phyloP scores from a whole-genome alignment of 2,113 vertebrate genomes.

The Ivindomyrus marchei region DNA sequence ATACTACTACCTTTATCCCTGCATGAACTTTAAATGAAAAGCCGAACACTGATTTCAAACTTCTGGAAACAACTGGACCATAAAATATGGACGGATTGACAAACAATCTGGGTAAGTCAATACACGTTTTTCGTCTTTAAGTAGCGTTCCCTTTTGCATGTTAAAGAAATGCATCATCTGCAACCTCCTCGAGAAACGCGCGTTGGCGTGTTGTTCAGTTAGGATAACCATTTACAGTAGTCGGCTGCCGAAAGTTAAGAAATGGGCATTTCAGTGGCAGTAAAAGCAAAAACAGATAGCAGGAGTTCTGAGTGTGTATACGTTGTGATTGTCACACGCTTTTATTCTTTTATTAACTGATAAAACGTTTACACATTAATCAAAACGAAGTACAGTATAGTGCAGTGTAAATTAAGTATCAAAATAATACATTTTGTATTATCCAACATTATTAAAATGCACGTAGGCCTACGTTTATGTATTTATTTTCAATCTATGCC shows the following conservation, averaged over 20 bases:
- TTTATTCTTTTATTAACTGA: neutral
- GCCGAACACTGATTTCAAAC: neutral
- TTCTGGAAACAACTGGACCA: neutral
- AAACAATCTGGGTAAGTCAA: conserved; percentile 58
- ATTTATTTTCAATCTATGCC: neutral
- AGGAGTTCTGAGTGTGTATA: neutral
- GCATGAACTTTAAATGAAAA: neutral
- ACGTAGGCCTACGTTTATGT: neutral
- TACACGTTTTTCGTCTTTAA: neutral
- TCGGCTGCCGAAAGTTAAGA: neutral
- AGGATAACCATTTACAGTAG: neutral
- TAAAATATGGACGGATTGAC: conserved; percentile 55
- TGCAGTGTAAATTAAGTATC: neutral
- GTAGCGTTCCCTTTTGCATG: neutral
- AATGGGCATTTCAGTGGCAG: neutral
- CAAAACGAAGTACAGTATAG: neutral
- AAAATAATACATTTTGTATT: neutral
- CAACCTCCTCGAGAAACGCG: neutral
- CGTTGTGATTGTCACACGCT: neutral
- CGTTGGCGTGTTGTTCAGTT: neutral
- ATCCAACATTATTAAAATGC: neutral
- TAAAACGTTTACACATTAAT: neutral
- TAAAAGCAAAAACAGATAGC: neutral
- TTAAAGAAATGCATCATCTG: neutral
- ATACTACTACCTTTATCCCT: neutral